These are phyloP conservation scores for Piprites chloris DNA, from an alignment of 2,113 vertebrate genomes.

Conservation along the genomic window DNA sequence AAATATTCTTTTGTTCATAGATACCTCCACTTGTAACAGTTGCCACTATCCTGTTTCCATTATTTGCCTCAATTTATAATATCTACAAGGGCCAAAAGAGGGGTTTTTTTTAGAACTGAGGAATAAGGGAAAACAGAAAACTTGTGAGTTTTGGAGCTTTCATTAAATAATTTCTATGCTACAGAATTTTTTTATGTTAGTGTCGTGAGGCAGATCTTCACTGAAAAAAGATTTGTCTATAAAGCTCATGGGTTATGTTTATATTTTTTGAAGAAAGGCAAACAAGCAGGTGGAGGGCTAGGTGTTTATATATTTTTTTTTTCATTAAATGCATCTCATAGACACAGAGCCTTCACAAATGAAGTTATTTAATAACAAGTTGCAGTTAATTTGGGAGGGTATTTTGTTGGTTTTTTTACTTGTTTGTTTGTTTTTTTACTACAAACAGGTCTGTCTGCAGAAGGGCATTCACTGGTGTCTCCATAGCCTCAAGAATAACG, in stretches of 20 bases:
- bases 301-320: background rate
- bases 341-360: background rate
- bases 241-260: background rate
- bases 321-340: background rate
- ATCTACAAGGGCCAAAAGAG: background rate
- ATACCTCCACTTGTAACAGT: background rate
- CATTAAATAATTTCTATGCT: background rate
- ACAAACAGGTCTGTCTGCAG: background rate
- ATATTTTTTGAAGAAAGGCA: background rate
- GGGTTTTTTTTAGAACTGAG: background rate
- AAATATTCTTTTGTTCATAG: background rate
- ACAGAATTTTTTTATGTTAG: background rate
- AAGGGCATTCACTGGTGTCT: background rate
- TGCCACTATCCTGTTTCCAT: background rate
- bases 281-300: background rate
- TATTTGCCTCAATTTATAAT: background rate
- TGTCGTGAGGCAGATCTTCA: background rate
- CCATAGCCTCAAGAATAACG: background rate
- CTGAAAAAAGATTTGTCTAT: background rate
- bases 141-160: background rate
- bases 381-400: too few species aligned
- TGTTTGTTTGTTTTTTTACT: background rate
- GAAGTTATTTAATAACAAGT: background rate
- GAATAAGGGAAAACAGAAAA: background rate
- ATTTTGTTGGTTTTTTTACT: background rate